Percentiles rank a stretch among this genome's conserved stretches.
Conservation (phyloP, 2,113 vertebrate genomes). For the Pterocles burchelli region DNA sequence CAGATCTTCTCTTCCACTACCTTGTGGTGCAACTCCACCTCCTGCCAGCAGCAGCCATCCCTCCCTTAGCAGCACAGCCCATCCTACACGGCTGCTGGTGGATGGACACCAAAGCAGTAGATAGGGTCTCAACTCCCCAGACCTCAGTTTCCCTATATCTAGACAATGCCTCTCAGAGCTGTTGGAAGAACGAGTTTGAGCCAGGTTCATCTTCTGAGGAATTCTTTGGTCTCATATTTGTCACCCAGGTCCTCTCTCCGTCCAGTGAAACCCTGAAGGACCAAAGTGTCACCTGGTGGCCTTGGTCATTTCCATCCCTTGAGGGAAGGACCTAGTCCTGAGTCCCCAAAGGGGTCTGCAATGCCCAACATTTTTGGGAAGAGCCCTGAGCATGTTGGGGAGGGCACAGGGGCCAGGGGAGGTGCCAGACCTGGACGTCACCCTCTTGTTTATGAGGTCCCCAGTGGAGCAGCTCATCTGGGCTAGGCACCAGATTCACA, state of each 20-base stretch:
- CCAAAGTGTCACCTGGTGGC: neutral
- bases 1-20: neutral
- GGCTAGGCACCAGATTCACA: neutral
- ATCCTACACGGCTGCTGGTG: accelerated
- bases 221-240: neutral
- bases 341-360: accelerated
- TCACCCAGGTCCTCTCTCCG: neutral
- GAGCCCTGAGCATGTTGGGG: accelerated
- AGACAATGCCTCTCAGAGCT: accelerated
- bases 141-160: accelerated
- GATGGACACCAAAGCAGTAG: accelerated
- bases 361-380: neutral
- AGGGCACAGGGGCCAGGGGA: neutral
- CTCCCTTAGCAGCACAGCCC: neutral
- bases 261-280: neutral
- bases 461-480: neutral
- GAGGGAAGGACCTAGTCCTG: neutral
- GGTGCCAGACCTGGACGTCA: neutral
- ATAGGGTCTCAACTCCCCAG: accelerated
- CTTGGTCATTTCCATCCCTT: neutral
- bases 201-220: neutral
- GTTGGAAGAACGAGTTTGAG: neutral
- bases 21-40: neutral
- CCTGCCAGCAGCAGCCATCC: neutral
- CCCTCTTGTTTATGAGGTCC: neutral